Percentiles rank a stretch among this genome's conserved stretches.
These are phyloP conservation scores for Notarius quadriscutis DNA, from an alignment of 2,113 vertebrate species.

Conservation along the genomic window DNA sequence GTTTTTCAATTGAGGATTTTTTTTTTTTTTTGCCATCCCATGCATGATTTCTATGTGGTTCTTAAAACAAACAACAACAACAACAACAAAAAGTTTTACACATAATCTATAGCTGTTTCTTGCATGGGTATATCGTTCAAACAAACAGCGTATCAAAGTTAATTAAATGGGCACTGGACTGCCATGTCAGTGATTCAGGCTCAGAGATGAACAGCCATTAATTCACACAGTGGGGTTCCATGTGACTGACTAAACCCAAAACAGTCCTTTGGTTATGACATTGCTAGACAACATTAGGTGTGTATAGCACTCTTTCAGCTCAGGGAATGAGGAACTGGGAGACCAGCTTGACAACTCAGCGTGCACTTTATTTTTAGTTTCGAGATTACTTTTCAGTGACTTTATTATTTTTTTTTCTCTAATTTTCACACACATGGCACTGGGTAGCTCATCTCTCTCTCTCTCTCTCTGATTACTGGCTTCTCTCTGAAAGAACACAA, in stretches of 20 bases:
- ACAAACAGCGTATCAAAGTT: constrained; percentile 3
- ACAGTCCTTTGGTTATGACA: neutral
- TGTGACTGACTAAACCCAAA: constrained; percentile 11
- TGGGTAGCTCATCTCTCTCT: too few species aligned
- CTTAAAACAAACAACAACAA: neutral
- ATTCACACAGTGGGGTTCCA: neutral
- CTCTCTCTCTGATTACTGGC: too few species aligned
- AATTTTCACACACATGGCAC: too few species aligned
- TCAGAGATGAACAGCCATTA: neutral
- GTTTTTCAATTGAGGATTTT: too few species aligned
- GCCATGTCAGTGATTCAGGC: neutral
- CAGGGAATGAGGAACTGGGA: too few species aligned
- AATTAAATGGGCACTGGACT: neutral
- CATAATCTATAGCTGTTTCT: neutral
- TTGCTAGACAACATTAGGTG: neutral
- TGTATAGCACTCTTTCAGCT: neutral
- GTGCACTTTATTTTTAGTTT: too few species aligned
- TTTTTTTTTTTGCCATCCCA: neutral
- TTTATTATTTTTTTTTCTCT: too few species aligned
- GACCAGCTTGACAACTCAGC: too few species aligned
- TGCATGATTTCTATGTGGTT: neutral
- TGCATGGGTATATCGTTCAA: neutral
- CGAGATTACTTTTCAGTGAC: too few species aligned
- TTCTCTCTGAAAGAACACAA: too few species aligned
- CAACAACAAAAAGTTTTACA: neutral